Percentiles rank a stretch among this genome's conserved stretches.
Conservation (phyloP, 2,888 invertebrate species). For the Chloroclystis v-ata region DNA sequence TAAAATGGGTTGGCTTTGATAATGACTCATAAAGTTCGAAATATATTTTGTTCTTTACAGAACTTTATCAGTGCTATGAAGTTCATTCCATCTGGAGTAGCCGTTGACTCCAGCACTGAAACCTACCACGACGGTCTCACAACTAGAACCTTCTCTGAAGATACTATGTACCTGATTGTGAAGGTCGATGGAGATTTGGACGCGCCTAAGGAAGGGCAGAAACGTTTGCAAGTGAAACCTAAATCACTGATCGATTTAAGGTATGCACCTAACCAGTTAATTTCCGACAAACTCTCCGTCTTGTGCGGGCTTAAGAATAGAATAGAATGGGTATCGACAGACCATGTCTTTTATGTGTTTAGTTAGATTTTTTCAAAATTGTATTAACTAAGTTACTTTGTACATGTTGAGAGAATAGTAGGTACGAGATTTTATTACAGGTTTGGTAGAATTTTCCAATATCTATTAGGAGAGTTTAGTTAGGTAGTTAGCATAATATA, state of each 20-base stretch:
- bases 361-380: no score
- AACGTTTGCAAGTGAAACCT: conserved; percentile 39
- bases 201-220: conserved; percentile 22
- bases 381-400: no score
- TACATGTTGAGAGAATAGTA: no score
- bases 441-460: no score
- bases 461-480: background rate
- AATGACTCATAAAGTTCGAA: no score
- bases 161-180: conserved; percentile 60
- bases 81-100: conserved; percentile 44
- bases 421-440: no score
- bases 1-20: no score
- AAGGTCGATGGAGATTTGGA: conserved; percentile 52
- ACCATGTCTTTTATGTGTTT: no score
- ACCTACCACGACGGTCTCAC: conserved; percentile 45
- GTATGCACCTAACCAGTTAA: conserved; percentile 38
- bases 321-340: no score
- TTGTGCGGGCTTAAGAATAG: no score
- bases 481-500: background rate
- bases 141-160: conserved; percentile 46
- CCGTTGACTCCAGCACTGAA: conserved; percentile 27
- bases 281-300: no score
- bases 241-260: conserved; percentile 60
- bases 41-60: no score
- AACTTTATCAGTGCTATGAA: conserved; percentile 51